phyloP scores from a whole-genome alignment of 2,113 vertebrate genomes.

The Entelurus aequoreus region DNA sequence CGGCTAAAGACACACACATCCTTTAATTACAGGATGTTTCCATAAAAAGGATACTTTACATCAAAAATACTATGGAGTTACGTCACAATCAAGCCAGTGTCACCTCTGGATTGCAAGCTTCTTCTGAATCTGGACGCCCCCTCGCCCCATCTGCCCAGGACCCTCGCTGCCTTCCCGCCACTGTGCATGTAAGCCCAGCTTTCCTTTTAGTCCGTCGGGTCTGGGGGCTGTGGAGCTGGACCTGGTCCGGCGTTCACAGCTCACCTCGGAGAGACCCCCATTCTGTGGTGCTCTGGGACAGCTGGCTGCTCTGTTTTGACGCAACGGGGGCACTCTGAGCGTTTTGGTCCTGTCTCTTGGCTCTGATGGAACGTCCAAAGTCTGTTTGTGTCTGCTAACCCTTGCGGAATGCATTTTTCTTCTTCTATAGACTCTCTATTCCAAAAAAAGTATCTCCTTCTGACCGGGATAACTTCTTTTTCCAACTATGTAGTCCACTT shows the following conservation, averaged over 20 bases:
- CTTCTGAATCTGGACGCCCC: not conserved
- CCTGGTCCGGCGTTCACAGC: conserved; percentile 25
- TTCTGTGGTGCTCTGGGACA: conserved; percentile 28
- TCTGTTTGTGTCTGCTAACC: conserved; percentile 25
- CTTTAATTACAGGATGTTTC: not conserved
- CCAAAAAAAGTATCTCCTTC: not conserved
- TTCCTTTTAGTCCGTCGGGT: not conserved
- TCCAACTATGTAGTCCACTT: not conserved
- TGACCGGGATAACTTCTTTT: not conserved
- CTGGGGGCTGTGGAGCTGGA: conserved; percentile 31
- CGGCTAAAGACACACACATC: not conserved
- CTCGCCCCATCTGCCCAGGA: not conserved
- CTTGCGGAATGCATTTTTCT: conserved; percentile 43
- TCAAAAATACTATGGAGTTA: not conserved
- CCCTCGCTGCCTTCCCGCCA: not conserved
- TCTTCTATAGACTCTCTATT: not conserved
- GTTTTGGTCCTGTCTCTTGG: conserved; percentile 1
- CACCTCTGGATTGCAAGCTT: conserved; percentile 19
- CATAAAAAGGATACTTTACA: no score
- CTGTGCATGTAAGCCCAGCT: not conserved
- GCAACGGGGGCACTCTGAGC: conserved; percentile 4
- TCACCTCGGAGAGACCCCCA: not conserved
- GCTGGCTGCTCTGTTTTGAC: conserved; percentile 45
- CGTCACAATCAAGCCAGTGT: not conserved
- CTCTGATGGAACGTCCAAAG: conserved; percentile 1